Evolutionary conservation across 2,797 vertebrate species (phyloP).

Genomic region (Takifugu rubripes): DNA sequence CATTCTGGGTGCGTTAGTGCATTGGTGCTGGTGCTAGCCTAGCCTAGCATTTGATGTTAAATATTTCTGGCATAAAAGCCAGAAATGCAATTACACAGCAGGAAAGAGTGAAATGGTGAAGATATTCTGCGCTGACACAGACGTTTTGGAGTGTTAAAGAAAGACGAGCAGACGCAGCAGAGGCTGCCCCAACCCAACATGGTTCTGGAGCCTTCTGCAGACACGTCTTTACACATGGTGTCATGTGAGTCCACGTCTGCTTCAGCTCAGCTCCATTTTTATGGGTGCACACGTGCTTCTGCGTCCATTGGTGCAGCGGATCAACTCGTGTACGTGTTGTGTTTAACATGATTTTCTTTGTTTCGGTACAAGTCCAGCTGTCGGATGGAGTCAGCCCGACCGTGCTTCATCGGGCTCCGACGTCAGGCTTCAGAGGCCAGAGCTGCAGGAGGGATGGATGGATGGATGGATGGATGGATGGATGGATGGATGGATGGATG

Average conservation of each 20-base stretch:
- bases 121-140: slow-evolving; percentile 29
- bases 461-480: neutral
- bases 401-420: too few species aligned
- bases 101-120: slow-evolving; percentile 53
- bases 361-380: slow-evolving; percentile 35
- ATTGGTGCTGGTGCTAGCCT: too few species aligned
- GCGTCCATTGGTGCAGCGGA: slow-evolving; percentile 30
- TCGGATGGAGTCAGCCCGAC: neutral
- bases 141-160: too few species aligned
- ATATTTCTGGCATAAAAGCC: too few species aligned
- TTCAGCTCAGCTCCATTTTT: slow-evolving; percentile 5
- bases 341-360: slow-evolving; percentile 34
- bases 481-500: too few species aligned
- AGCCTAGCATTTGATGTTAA: too few species aligned
- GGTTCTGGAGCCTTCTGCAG: neutral
- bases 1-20: too few species aligned
- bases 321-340: slow-evolving; percentile 12
- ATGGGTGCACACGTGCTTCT: slow-evolving; percentile 29
- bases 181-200: too few species aligned
- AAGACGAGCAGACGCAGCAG: too few species aligned
- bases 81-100: slow-evolving; percentile 2
- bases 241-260: slow-evolving; percentile 13
- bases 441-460: neutral
- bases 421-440: too few species aligned
- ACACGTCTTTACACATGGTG: slow-evolving; percentile 18